These are phyloP conservation scores for Trichechus manatus DNA, from an alignment of 2,113 vertebrate species.

Conservation along the genomic window DNA sequence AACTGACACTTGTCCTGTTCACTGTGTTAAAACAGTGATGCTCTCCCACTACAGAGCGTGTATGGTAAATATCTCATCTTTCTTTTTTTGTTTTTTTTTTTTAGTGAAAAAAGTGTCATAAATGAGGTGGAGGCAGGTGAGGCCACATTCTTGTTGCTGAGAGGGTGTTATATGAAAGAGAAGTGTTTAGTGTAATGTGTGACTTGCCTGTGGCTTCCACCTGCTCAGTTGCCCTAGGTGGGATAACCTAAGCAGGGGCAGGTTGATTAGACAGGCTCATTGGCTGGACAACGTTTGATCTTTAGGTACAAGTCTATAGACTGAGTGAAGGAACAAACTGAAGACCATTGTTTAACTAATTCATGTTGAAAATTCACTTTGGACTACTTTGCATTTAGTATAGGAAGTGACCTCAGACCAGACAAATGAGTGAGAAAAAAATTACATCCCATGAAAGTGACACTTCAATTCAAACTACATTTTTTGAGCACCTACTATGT, in stretches of 20 bases:
- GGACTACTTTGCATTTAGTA: background rate
- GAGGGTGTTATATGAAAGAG: background rate
- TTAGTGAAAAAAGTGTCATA: background rate
- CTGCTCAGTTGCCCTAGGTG: background rate
- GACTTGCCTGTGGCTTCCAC: background rate
- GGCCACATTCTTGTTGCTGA: background rate
- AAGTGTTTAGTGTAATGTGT: background rate
- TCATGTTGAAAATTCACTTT: conserved; percentile 20
- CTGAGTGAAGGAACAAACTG: background rate
- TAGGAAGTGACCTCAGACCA: background rate
- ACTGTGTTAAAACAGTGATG: conserved; percentile 56
- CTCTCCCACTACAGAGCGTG: conserved; percentile 81
- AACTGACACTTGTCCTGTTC: background rate
- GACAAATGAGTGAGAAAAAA: background rate
- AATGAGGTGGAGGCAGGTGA: background rate
- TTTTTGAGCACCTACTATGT: background rate
- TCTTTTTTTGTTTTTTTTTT: background rate
- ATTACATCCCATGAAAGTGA: background rate
- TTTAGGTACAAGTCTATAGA: background rate
- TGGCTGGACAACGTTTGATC: background rate
- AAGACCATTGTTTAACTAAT: background rate
- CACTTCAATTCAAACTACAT: background rate
- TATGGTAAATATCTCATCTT: conserved; percentile 72
- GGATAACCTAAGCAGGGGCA: background rate
- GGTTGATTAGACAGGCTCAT: background rate